phyloP scores from a whole-genome alignment of 2,113 vertebrate species.

The Perca fluviatilis region DNA sequence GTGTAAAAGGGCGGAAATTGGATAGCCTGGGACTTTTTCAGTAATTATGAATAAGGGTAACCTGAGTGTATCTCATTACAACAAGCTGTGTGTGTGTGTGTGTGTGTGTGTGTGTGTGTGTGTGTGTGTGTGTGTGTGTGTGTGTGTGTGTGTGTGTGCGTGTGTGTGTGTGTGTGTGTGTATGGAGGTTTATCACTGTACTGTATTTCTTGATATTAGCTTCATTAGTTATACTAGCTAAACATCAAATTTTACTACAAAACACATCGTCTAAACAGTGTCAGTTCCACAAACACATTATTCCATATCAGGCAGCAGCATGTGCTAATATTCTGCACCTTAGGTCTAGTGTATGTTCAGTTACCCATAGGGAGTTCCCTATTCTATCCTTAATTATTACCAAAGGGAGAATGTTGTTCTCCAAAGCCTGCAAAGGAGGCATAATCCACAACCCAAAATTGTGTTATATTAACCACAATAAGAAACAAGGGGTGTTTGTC shows the following conservation, averaged over 20 bases:
- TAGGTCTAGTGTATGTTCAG: slow-evolving; percentile 4
- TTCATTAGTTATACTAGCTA: no score
- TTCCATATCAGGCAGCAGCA: neutral
- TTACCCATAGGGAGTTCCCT: neutral
- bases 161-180: neutral
- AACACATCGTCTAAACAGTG: neutral
- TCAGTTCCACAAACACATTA: neutral
- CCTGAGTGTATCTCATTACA: neutral
- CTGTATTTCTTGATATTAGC: no score
- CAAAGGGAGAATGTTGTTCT: slow-evolving; percentile 29
- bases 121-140: neutral
- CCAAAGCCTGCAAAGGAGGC: slow-evolving; percentile 9
- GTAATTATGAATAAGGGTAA: slow-evolving; percentile 15
- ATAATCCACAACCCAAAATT: slow-evolving; percentile 5
- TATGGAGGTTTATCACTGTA: neutral
- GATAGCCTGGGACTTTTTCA: slow-evolving; percentile 6
- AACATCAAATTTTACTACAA: neutral
- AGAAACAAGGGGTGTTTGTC: neutral
- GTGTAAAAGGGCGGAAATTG: neutral
- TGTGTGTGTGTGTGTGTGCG: neutral
- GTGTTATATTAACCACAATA: slow-evolving; percentile 3
- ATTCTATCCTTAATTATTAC: slow-evolving; percentile 29
- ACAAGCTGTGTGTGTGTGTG: neutral
- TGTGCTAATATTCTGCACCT: slow-evolving; percentile 7
- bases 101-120: neutral